Percentiles rank a stretch among this genome's conserved stretches.
phyloP scores from a whole-genome alignment of 2,888 invertebrate species.

The Cacoxenus indagator region DNA sequence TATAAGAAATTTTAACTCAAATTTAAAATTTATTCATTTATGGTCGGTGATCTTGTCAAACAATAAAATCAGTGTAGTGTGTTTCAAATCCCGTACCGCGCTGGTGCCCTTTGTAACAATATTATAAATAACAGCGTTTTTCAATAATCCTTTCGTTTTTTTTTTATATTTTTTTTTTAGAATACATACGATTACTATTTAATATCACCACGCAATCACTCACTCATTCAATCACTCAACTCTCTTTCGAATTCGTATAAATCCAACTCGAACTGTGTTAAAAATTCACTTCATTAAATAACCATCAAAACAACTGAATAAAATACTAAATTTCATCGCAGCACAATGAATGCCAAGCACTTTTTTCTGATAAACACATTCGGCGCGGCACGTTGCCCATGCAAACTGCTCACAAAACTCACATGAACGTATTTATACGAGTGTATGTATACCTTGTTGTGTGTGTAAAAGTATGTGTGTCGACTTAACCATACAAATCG shows the following conservation, averaged over 20 bases:
- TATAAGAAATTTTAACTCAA: no score
- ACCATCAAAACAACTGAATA: constrained; percentile 62
- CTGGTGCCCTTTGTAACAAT: no score
- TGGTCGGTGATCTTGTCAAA: no score
- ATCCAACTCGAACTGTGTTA: constrained; percentile 28
- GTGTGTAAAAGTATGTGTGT: neutral
- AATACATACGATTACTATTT: no score
- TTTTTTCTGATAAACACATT: neutral
- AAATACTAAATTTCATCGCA: constrained; percentile 51
- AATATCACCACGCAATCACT: constrained; percentile 45
- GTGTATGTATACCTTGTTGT: neutral
- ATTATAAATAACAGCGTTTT: no score
- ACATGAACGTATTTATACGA: neutral
- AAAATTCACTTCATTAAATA: constrained; percentile 61
- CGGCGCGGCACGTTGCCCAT: neutral
- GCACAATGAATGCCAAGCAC: constrained; percentile 7
- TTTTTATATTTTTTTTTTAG: no score
- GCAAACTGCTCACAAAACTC: neutral
- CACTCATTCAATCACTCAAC: neutral
- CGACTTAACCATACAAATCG: constrained; percentile 37
- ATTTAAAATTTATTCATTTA: no score
- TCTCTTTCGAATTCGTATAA: neutral
- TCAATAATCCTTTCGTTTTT: no score
- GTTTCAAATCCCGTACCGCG: no score
- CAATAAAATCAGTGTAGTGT: no score